These are phyloP conservation scores for Hoplodrina blanda DNA, from an alignment of 2,888 invertebrate species.

Conservation along the genomic window DNA sequence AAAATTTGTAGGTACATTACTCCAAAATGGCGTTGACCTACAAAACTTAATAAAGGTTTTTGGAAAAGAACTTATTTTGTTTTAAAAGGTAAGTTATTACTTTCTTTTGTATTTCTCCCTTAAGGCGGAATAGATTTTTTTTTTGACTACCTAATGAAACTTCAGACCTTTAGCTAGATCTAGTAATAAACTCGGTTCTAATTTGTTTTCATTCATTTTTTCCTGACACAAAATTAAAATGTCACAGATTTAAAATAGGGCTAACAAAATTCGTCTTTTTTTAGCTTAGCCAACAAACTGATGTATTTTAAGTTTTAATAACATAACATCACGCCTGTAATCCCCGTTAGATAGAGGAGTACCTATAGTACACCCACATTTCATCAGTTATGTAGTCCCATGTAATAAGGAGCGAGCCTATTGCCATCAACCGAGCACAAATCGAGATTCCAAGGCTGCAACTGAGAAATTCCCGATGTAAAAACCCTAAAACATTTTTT, in stretches of 20 bases:
- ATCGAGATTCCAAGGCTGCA: too few species aligned
- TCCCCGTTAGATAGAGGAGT: too few species aligned
- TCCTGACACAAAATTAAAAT: not conserved
- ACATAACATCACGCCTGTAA: too few species aligned
- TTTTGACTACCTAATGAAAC: conserved; percentile 42
- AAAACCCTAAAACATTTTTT: too few species aligned
- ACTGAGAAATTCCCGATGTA: too few species aligned
- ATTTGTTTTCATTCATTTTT: conserved; percentile 11
- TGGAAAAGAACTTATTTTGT: conserved; percentile 37
- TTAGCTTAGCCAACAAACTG: not conserved
- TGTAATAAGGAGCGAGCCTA: too few species aligned
- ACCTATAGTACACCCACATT: too few species aligned
- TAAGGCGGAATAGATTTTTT: conserved; percentile 41
- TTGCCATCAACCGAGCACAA: too few species aligned
- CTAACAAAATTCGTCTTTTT: not conserved
- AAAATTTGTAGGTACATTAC: conserved; percentile 38
- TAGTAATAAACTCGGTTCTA: conserved; percentile 40
- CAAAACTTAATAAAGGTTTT: conserved; percentile 42
- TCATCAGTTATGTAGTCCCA: too few species aligned
- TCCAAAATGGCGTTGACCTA: conserved; percentile 34
- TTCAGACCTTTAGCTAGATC: conserved; percentile 33
- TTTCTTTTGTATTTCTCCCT: conserved; percentile 44
- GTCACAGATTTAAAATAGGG: not conserved
- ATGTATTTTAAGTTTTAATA: not conserved
- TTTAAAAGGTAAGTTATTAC: conserved; percentile 49